These are phyloP conservation scores for Xanthia icteritia DNA, from an alignment of 2,888 invertebrate species.

Conservation along the genomic window DNA sequence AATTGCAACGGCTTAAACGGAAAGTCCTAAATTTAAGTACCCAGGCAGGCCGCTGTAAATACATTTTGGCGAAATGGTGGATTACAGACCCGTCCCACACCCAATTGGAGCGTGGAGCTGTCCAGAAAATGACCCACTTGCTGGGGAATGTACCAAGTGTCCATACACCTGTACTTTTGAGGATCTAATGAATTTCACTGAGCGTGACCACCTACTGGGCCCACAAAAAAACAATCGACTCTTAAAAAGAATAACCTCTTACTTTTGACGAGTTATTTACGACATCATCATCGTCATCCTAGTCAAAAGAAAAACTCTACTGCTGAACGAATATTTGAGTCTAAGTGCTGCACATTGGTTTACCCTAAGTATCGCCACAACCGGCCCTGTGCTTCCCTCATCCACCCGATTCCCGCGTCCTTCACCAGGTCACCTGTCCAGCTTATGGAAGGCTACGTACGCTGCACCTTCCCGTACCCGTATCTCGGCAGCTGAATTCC, in stretches of 20 bases:
- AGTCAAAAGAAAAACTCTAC: background rate
- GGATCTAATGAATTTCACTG: no score
- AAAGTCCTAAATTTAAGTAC: background rate
- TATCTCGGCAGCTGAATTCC: background rate
- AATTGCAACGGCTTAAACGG: no score
- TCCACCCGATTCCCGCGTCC: background rate
- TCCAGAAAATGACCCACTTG: background rate
- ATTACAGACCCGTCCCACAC: background rate
- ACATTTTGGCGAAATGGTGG: background rate
- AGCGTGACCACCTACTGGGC: no score
- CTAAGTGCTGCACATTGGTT: background rate
- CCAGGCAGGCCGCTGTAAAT: background rate
- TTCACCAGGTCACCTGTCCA: background rate
- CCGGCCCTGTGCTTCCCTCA: background rate
- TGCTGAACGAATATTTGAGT: background rate
- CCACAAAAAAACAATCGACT: no score
- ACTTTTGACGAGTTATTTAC: no score
- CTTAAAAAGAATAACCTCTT: no score
- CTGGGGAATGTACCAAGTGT: no score
- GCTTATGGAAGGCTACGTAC: background rate
- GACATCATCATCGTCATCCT: no score
- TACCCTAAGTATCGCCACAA: background rate
- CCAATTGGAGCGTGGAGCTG: background rate
- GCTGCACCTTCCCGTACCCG: background rate
- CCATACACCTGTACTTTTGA: no score